Percentiles rank a stretch among this genome's conserved stretches.
phyloP scores from a whole-genome alignment of 2,888 invertebrate species.

The Drosophila kambysellisi region DNA sequence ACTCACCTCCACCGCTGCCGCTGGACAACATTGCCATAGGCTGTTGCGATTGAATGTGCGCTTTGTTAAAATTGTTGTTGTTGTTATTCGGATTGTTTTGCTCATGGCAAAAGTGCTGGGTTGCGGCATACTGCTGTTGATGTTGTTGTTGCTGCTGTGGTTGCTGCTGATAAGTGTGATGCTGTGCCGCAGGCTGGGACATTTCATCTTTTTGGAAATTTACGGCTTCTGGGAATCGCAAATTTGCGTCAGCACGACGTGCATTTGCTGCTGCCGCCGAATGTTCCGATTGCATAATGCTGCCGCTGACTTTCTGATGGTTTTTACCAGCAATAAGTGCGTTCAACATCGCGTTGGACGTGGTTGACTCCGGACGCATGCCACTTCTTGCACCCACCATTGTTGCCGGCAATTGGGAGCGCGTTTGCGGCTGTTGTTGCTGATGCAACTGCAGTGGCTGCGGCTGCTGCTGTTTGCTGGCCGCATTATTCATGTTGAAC shows the following conservation, averaged over 20 bases:
- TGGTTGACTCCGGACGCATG: conserved; percentile 39
- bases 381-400: conserved; percentile 33
- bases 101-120: conserved; percentile 43
- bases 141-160: conserved; percentile 29
- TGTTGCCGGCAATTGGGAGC: conserved; percentile 29
- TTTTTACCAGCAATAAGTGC: conserved; percentile 60
- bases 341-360: conserved; percentile 64
- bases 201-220: conserved; percentile 52
- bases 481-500: conserved; percentile 71
- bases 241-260: conserved; percentile 46
- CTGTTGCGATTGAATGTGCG: conserved; percentile 53
- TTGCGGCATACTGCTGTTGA: conserved; percentile 26
- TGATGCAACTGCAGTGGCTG: conserved; percentile 16
- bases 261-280: conserved; percentile 46
- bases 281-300: conserved; percentile 37
- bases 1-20: conserved; percentile 73
- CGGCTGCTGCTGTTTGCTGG: conserved; percentile 52
- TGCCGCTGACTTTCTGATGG: conserved; percentile 24
- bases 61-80: conserved; percentile 47
- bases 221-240: conserved; percentile 56
- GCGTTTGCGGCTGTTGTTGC: conserved; percentile 48
- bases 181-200: conserved; percentile 29
- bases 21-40: conserved; percentile 60
- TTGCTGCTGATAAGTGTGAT: conserved; percentile 29
- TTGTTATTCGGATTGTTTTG: conserved; percentile 27